Percentiles rank a stretch among this genome's conserved stretches.
Evolutionary conservation across 2,113 vertebrate genomes (phyloP).

Genomic region (Melierax canorus): DNA sequence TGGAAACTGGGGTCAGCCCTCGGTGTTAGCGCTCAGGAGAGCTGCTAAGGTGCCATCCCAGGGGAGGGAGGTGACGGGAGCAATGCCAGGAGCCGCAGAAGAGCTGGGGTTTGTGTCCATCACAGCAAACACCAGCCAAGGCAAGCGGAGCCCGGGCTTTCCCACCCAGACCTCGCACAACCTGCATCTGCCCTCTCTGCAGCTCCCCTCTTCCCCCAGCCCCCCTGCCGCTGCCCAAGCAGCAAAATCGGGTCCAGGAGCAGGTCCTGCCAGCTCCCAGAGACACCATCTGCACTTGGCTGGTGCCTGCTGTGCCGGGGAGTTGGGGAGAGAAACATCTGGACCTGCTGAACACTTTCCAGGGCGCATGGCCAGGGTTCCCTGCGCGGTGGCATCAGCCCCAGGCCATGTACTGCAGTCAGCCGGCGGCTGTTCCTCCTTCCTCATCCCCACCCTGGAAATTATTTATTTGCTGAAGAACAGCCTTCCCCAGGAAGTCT

Average conservation of each 20-base stretch:
- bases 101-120: neutral
- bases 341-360: neutral
- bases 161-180: neutral
- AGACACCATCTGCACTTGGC: neutral
- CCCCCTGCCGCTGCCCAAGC: neutral
- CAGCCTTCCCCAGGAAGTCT: neutral
- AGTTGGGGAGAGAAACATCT: neutral
- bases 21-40: accelerated
- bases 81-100: accelerated
- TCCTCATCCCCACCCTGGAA: neutral
- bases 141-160: neutral
- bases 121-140: accelerated
- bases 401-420: neutral
- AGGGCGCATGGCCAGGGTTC: neutral
- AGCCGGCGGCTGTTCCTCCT: neutral
- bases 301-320: neutral
- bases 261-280: neutral
- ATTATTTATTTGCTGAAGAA: slow-evolving; percentile 34
- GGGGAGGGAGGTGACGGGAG: neutral
- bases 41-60: neutral
- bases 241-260: neutral
- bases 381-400: neutral
- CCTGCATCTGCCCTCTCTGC: neutral
- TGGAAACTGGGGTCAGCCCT: neutral
- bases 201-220: neutral